Evolutionary conservation across 2,113 vertebrate genomes (phyloP).

Genomic region (Elanus axillaris): DNA sequence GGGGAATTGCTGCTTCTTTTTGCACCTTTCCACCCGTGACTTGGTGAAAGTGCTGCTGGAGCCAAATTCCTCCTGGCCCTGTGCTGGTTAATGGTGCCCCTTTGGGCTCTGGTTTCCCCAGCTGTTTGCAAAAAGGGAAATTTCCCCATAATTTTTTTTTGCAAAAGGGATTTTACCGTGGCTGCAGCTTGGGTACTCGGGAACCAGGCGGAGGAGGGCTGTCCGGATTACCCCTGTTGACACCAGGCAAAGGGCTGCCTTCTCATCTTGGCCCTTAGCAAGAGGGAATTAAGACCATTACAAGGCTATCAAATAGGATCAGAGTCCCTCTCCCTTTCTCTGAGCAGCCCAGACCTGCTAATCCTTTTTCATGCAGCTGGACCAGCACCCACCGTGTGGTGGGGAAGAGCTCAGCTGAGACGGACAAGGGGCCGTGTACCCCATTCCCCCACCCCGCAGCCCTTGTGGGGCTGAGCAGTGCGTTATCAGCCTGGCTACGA

Average conservation of each 20-base stretch:
- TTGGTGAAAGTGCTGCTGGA: background rate
- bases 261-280: background rate
- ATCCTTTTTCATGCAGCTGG: conserved; percentile 29
- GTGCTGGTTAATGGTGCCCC: background rate
- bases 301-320: conserved; percentile 35
- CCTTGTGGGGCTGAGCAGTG: fast-evolving
- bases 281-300: conserved; percentile 39
- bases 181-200: fast-evolving
- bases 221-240: background rate
- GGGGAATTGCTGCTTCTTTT: background rate
- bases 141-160: fast-evolving
- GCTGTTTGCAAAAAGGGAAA: background rate
- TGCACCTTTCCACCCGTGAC: fast-evolving
- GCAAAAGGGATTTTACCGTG: background rate
- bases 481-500: fast-evolving
- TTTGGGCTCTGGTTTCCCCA: background rate
- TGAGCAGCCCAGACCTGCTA: background rate
- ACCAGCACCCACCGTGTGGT: background rate
- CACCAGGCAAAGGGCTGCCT: background rate
- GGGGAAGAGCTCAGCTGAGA: background rate
- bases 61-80: background rate
- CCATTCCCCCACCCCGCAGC: fast-evolving
- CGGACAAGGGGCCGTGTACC: fast-evolving
- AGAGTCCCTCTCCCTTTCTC: conserved; percentile 7
- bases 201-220: background rate